phyloP scores from a whole-genome alignment of 2,797 vertebrate genomes.

The Avahi laniger region DNA sequence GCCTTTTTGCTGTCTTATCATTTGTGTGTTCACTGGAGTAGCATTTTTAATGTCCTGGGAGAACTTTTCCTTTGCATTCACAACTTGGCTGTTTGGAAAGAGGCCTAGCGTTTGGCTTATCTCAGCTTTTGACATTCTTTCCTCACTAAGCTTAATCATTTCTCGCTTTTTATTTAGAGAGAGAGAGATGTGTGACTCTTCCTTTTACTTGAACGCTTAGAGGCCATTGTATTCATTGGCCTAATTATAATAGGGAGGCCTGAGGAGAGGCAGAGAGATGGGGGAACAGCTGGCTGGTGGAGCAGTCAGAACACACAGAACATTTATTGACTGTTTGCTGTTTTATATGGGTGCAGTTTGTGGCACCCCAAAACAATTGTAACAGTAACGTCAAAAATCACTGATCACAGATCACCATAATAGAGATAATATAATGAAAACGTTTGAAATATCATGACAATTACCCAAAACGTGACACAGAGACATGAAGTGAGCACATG shows the following conservation, averaged over 20 bases:
- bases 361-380: not conserved
- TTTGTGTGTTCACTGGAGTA: not conserved
- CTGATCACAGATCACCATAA: not conserved
- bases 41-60: not conserved
- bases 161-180: not conserved
- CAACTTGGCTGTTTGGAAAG: not conserved
- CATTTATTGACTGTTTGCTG: not conserved
- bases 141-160: not conserved
- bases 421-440: not conserved
- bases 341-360: no score
- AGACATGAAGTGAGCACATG: not conserved
- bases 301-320: not conserved
- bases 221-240: not conserved
- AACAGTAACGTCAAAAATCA: not conserved
- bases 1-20: not conserved
- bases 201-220: not conserved
- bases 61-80: not conserved
- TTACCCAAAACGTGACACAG: not conserved
- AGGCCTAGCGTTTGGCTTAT: not conserved
- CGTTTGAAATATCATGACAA: not conserved
- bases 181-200: not conserved
- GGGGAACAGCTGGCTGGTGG: not conserved
- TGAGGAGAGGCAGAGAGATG: not conserved
- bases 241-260: not conserved
- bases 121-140: not conserved